phyloP scores from a whole-genome alignment of 2,888 invertebrate species.

The Pristionchus fissidentatus region DNA sequence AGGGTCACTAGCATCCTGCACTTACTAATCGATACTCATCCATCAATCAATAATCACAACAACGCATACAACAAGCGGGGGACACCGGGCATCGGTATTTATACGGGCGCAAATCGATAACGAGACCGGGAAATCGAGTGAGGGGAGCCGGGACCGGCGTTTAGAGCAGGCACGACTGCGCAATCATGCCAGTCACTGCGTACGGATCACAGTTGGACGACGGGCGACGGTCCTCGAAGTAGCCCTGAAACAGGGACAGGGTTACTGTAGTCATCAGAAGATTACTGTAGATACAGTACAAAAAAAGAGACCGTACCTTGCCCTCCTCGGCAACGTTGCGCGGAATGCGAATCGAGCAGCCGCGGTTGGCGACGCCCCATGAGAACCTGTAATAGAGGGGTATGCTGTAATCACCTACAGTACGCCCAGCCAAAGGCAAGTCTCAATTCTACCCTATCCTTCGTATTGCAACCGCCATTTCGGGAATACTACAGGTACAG shows the following conservation, averaged over 20 bases:
- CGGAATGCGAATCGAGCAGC: slow-evolving; percentile 71
- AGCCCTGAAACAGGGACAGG: slow-evolving; percentile 58
- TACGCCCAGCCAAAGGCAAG: background rate
- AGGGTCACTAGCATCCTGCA: slow-evolving; percentile 9
- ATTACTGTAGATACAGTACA: background rate
- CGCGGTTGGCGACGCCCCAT: slow-evolving; percentile 73
- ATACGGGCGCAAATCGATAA: slow-evolving; percentile 9
- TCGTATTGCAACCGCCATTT: background rate
- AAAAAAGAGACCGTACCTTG: slow-evolving; percentile 51
- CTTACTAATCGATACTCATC: slow-evolving; percentile 29
- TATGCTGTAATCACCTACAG: background rate
- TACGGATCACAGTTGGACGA: slow-evolving; percentile 74
- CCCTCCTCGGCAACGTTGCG: slow-evolving; percentile 70
- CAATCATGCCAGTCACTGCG: slow-evolving; percentile 65
- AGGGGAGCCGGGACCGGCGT: background rate
- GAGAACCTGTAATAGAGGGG: slow-evolving; percentile 82
- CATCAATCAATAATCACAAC: slow-evolving; percentile 33
- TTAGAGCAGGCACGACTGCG: slow-evolving; percentile 58
- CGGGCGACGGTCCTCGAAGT: slow-evolving; percentile 73
- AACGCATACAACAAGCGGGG: background rate
- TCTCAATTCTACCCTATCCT: background rate
- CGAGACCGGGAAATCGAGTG: background rate
- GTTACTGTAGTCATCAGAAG: background rate
- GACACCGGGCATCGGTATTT: background rate
- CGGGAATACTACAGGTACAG: background rate